Evolutionary conservation across 1,140 invertebrate species (phyloP), one percentile per base, ranked within the genome.

Genomic region (Pararge aegeria): DNA sequence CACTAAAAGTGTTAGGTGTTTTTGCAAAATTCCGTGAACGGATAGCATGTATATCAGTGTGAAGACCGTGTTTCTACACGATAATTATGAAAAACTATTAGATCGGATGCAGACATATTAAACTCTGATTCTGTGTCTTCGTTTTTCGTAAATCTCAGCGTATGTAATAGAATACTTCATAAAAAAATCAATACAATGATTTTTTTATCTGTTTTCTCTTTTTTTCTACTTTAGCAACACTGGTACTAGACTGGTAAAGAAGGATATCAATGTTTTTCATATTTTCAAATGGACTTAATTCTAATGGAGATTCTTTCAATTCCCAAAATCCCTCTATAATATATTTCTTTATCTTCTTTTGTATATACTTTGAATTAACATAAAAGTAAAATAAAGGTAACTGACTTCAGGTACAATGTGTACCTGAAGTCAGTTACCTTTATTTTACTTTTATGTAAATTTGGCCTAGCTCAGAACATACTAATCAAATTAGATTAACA

Each of bases 31-130:
- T 51, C 94, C 1, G 12, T 44, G 40, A 19, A 44, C 2, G 18
- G 40, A 44, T 9, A 96, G 68, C n/a, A 95, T 78, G 78, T 94
- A 95, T 12, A 77, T 96, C 95, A 34, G 91, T 74, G 0, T 94
- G 95, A 18, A 83, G 64, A 1, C 94, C 84, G 93, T 1, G 89
- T 84, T 83, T 95, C 93, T 1, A 91, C 83, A 7, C 89, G 89
- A 83, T 94, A 95, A 48, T 94, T 94, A 37, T 91, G 90, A 57
- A 78, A 65, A 56, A 74, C 71, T 60, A 94, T 92, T 42, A 93
- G 87, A 65, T 93, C 89, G 7, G 83, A 75, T 6, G 69, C 59
- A 13, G 38, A 62, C 12, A 57, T 64, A 30, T 50, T 21, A 24
- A n/a, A n/a, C n/a, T n/a, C n/a, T n/a, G 20, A 20, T 13, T 29